These are phyloP conservation scores for Spilosoma lubricipeda DNA, from an alignment of 2,888 invertebrate species.

Conservation along the genomic window DNA sequence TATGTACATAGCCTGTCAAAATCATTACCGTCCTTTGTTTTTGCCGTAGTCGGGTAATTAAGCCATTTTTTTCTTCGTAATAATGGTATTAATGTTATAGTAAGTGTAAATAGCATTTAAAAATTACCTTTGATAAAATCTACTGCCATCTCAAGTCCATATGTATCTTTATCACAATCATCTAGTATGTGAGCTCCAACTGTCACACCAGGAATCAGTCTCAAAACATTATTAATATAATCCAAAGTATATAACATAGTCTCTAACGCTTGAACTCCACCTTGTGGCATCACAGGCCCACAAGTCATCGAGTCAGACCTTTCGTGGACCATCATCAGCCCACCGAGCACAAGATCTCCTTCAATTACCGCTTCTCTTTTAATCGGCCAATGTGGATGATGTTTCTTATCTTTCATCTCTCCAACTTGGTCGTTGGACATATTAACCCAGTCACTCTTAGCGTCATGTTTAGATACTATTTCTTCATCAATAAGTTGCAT, in stretches of 20 bases:
- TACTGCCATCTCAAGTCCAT: constrained; percentile 97
- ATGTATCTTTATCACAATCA: constrained; percentile 98
- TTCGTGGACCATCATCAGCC: constrained; percentile 97
- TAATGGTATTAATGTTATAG: background rate
- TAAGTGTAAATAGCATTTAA: background rate
- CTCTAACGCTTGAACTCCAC: constrained; percentile 95
- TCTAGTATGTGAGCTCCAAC: constrained; percentile 96
- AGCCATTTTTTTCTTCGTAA: background rate
- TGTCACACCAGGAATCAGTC: constrained; percentile 91
- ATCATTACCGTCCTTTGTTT: too few species aligned
- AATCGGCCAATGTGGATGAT: constrained; percentile 89
- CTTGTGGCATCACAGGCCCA: constrained; percentile 97
- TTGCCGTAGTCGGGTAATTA: too few species aligned
- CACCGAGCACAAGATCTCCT: constrained; percentile 95
- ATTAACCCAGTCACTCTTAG: constrained; percentile 71
- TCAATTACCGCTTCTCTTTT: constrained; percentile 95
- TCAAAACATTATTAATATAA: constrained; percentile 88
- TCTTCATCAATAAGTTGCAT: constrained; percentile 61
- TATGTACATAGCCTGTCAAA: too few species aligned
- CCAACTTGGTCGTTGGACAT: constrained; percentile 77
- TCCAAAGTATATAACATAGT: constrained; percentile 97
- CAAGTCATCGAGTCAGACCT: constrained; percentile 95
- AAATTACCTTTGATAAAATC: constrained; percentile 96
- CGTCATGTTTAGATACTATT: constrained; percentile 57
- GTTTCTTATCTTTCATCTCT: constrained; percentile 76